phyloP scores from a whole-genome alignment of 2,113 vertebrate genomes.

The Turnix velox region DNA sequence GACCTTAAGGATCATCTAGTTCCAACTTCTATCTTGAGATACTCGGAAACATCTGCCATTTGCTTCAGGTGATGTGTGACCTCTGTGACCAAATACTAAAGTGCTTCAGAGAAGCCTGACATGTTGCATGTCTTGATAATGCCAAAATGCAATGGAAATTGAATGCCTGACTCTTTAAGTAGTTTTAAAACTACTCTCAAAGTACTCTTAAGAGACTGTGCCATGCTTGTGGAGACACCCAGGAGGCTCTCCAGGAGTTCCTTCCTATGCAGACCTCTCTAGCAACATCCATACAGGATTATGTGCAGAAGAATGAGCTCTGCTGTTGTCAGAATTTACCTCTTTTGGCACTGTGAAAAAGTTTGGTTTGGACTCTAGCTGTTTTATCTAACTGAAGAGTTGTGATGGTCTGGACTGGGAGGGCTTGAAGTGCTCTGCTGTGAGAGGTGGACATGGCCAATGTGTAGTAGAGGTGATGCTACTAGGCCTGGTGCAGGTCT shows the following conservation, averaged over 20 bases:
- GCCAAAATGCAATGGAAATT: not conserved
- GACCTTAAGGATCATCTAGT: no score
- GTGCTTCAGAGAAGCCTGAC: not conserved
- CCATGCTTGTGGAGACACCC: not conserved
- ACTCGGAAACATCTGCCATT: not conserved
- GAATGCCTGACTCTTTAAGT: not conserved
- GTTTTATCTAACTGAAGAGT: not conserved
- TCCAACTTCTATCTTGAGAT: not conserved
- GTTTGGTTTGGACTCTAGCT: not conserved
- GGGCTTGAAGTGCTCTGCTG: not conserved
- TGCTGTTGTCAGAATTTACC: not conserved
- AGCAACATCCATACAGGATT: not conserved
- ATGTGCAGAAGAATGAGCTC: not conserved
- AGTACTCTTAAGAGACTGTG: not conserved
- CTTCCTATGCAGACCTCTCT: not conserved
- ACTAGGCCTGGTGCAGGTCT: not conserved
- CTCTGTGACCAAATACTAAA: not conserved
- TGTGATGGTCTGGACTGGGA: fast-evolving
- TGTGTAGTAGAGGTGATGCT: not conserved
- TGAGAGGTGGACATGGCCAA: fast-evolving
- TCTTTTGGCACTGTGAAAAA: not conserved
- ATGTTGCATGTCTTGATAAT: not conserved
- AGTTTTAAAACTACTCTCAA: not conserved
- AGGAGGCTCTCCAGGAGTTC: not conserved
- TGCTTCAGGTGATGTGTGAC: not conserved